Evolutionary conservation across 2,888 invertebrate species (phyloP).

Genomic region (Euspilapteryx auroguttella): DNA sequence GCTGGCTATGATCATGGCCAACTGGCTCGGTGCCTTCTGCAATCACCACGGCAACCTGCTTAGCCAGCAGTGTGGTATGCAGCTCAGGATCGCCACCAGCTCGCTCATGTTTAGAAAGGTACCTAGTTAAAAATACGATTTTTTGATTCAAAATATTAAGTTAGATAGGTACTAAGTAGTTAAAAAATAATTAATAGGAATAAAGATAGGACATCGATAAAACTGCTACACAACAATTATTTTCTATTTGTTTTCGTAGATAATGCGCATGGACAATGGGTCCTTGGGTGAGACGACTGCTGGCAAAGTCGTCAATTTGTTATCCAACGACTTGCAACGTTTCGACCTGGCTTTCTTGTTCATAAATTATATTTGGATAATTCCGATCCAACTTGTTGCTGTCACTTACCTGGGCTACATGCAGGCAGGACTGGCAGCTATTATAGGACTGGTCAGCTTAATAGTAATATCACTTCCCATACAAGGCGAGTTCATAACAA

Average conservation of each 20-base stretch:
- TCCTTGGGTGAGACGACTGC: constrained; percentile 82
- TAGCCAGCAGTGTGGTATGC: constrained; percentile 70
- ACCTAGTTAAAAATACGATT: constrained; percentile 10
- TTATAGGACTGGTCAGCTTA: constrained; percentile 69
- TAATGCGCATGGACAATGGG: constrained; percentile 48
- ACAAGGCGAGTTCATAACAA: constrained; percentile 59
- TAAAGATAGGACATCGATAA: no score
- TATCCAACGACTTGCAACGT: constrained; percentile 86
- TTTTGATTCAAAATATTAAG: no score
- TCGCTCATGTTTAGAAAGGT: constrained; percentile 79
- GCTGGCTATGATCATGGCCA: constrained; percentile 38
- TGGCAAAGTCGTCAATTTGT: constrained; percentile 84
- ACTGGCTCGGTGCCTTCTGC: constrained; percentile 54
- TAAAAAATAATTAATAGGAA: no score
- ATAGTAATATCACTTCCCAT: constrained; percentile 74
- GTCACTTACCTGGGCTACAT: constrained; percentile 71
- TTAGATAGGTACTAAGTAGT: no score
- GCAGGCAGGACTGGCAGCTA: constrained; percentile 65
- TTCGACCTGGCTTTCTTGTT: constrained; percentile 78
- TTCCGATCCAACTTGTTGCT: constrained; percentile 66
- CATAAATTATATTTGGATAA: constrained; percentile 81
- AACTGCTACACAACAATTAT: constrained; percentile 1
- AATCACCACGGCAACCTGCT: constrained; percentile 74
- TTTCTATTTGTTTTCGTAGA: constrained; percentile 14
- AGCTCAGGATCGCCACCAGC: constrained; percentile 70